Evolutionary conservation across 1,140 invertebrate species (phyloP).

Genomic region (Bombus impatiens): DNA sequence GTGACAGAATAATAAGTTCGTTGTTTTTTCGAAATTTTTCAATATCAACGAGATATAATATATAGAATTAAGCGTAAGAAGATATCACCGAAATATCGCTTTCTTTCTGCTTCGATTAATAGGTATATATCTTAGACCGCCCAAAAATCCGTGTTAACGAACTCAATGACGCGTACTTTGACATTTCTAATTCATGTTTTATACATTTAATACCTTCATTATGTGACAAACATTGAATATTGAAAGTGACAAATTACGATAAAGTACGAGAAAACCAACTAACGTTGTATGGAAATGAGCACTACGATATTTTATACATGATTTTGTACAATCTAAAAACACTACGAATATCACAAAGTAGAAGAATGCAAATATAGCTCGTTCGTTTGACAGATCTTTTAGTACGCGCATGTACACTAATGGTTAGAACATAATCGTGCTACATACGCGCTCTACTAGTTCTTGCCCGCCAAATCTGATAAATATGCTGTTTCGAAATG

Average conservation of each 20-base stretch:
- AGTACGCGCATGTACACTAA: conserved; percentile 41
- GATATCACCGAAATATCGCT: not conserved
- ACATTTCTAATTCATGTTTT: conserved; percentile 30
- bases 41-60: not conserved
- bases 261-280: not conserved
- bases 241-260: not conserved
- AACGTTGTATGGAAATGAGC: not conserved
- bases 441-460: not conserved
- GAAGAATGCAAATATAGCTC: conserved; percentile 24
- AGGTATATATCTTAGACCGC: not conserved
- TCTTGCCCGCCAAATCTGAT: not conserved
- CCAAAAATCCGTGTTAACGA: conserved; percentile 10
- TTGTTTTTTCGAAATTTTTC: conserved; percentile 4
- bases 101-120: not conserved
- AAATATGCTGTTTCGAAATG: not conserved
- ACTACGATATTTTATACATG: conserved; percentile 18
- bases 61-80: not conserved
- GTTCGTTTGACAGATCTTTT: conserved; percentile 30
- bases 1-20: conserved; percentile 1
- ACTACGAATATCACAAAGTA: conserved; percentile 30
- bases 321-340: conserved; percentile 25
- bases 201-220: not conserved
- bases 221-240: not conserved
- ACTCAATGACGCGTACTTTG: conserved; percentile 19
- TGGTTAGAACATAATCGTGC: not conserved